Evolutionary conservation across 2,113 vertebrate genomes (phyloP).

Genomic region (Lasiurus borealis): DNA sequence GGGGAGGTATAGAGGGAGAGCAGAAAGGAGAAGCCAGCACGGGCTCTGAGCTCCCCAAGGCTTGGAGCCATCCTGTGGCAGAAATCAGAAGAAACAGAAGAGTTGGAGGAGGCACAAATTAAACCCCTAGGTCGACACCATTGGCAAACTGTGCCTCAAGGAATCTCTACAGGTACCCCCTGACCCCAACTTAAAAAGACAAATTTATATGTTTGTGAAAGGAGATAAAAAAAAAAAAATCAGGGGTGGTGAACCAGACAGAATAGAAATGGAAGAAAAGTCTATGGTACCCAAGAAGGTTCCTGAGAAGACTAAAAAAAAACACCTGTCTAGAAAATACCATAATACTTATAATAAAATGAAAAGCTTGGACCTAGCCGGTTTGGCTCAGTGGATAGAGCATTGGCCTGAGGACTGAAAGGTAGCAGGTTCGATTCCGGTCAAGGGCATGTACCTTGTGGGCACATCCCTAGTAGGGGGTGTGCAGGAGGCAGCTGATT

Average conservation of each 20-base stretch:
- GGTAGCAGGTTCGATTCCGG: too few relatives aligned
- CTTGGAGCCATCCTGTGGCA: slow-evolving; percentile 55
- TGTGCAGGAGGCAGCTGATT: too few relatives aligned
- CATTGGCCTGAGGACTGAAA: too few relatives aligned
- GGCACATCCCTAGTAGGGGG: too few relatives aligned
- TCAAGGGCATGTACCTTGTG: too few relatives aligned
- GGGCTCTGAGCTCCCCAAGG: neutral
- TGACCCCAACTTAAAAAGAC: neutral
- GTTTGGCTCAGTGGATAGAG: too few relatives aligned
- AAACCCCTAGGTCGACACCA: neutral
- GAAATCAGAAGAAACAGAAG: neutral
- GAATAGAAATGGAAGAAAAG: neutral
- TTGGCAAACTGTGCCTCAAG: neutral
- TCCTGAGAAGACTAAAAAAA: too few relatives aligned
- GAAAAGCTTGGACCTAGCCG: neutral
- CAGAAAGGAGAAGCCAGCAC: neutral
- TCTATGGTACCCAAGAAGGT: neutral
- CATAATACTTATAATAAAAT: neutral
- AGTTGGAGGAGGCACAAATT: neutral
- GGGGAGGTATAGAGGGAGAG: neutral
- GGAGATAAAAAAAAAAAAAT: neutral
- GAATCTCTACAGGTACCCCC: neutral
- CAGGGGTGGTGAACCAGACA: neutral
- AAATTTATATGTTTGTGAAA: neutral
- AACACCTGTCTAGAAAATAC: neutral